Percentiles rank a stretch among this genome's conserved stretches.
These are phyloP conservation scores for Lucilia cuprina DNA, from an alignment of 1,140 invertebrate species.

Conservation along the genomic window DNA sequence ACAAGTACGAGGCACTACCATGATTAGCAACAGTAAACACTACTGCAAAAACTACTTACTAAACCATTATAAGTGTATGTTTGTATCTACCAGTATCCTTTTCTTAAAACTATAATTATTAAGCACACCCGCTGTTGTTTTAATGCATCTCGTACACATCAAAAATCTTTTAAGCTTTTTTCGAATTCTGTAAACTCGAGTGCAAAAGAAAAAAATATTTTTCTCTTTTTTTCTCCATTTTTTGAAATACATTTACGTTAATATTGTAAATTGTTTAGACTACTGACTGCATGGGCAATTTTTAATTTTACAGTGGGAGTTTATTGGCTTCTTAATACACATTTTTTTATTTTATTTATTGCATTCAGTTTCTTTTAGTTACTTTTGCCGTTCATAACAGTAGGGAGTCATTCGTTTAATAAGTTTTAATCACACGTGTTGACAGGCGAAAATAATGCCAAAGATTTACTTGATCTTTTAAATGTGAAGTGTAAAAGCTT, in stretches of 20 bases:
- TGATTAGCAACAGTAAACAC: background rate
- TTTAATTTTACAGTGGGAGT: conserved; percentile 16
- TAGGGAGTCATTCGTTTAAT: conserved; percentile 29
- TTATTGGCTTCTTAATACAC: background rate
- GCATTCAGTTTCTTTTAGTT: background rate
- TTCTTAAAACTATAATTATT: conserved; percentile 16
- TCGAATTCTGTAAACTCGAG: too few species aligned
- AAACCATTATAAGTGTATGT: too few species aligned
- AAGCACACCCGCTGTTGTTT: conserved; percentile 31
- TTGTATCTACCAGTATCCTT: background rate
- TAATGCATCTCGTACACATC: background rate
- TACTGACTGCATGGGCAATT: conserved; percentile 9
- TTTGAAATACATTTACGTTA: background rate
- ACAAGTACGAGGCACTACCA: background rate
- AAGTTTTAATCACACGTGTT: conserved; percentile 32
- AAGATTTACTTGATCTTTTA: conserved; percentile 17
- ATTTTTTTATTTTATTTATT: background rate
- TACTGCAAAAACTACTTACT: too few species aligned
- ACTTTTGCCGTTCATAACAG: background rate
- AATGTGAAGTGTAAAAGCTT: conserved; percentile 16
- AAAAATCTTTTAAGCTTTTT: background rate
- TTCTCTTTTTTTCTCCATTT: background rate
- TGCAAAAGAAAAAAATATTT: too few species aligned
- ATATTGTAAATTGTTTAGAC: conserved; percentile 18
- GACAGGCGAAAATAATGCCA: conserved; percentile 21